Evolutionary conservation across 1,140 invertebrate species (phyloP).

Genomic region (Trachymyrmex septentrionalis): DNA sequence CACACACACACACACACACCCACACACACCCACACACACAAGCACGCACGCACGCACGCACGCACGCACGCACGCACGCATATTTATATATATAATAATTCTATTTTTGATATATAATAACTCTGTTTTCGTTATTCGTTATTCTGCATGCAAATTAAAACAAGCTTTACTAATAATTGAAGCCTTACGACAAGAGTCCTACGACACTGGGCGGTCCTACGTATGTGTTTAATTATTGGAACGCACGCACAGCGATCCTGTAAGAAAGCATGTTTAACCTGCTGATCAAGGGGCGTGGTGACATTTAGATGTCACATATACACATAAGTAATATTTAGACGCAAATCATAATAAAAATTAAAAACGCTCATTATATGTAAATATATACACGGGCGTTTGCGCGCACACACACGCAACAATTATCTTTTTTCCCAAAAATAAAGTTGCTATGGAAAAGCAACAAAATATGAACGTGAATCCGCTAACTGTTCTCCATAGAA

Average conservation of each 20-base stretch:
- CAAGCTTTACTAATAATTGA: not conserved
- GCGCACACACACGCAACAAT: not conserved
- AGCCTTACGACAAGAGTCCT: not conserved
- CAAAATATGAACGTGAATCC: not conserved
- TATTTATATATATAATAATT: not conserved
- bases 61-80: no score
- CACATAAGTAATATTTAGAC: not conserved
- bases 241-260: slow-evolving; percentile 29
- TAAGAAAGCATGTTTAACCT: slow-evolving; percentile 39
- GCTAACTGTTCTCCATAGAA: not conserved
- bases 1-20: no score
- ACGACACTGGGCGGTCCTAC: not conserved
- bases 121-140: not conserved
- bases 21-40: no score
- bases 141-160: not conserved
- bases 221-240: slow-evolving; percentile 45
- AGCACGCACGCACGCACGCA: no score
- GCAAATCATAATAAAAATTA: slow-evolving; percentile 17
- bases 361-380: not conserved
- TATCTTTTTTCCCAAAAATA: not conserved
- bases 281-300: slow-evolving; percentile 56
- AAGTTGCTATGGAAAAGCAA: not conserved
- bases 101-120: not conserved
- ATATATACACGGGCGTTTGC: no score
- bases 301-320: not conserved